Evolutionary conservation across 2,797 vertebrate species (phyloP).

Genomic region (Anableps anableps): DNA sequence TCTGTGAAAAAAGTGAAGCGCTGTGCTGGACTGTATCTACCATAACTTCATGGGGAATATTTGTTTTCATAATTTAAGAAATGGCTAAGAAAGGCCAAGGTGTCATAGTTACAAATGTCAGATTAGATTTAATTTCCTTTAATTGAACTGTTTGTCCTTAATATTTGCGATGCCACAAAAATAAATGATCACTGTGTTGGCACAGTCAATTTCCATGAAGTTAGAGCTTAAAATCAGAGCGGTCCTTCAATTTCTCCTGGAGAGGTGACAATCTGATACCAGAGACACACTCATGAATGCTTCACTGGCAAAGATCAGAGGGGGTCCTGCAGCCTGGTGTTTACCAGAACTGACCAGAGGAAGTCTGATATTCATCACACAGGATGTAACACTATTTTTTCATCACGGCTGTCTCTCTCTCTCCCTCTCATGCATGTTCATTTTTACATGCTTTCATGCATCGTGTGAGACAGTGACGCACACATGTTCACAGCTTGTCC

Average conservation of each 20-base stretch:
- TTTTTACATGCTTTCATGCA: background rate
- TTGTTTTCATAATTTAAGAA: background rate
- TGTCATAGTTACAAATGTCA: background rate
- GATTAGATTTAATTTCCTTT: background rate
- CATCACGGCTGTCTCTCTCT: background rate
- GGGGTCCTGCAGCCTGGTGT: background rate
- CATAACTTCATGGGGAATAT: background rate
- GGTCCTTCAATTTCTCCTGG: background rate
- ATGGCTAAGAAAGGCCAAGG: background rate
- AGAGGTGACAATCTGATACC: background rate
- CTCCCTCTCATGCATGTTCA: conserved; percentile 6
- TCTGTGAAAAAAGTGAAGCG: too few relatives aligned
- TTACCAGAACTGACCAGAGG: conserved; percentile 14
- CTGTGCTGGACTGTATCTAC: background rate
- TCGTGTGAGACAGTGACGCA: conserved; percentile 23
- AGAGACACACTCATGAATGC: conserved; percentile 5
- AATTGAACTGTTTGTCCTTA: background rate
- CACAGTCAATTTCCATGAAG: background rate
- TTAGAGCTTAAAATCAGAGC: background rate
- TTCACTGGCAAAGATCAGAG: conserved; percentile 33
- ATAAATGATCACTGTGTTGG: background rate
- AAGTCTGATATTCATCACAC: conserved; percentile 39
- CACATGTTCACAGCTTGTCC: conserved; percentile 33
- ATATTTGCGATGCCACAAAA: too few relatives aligned
- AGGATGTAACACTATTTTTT: conserved; percentile 1